A percentile compares a stretch with the other conserved stretches of the same genome.
phyloP scores from a whole-genome alignment of 2,113 vertebrate species.

The Theristicus caerulescens region DNA sequence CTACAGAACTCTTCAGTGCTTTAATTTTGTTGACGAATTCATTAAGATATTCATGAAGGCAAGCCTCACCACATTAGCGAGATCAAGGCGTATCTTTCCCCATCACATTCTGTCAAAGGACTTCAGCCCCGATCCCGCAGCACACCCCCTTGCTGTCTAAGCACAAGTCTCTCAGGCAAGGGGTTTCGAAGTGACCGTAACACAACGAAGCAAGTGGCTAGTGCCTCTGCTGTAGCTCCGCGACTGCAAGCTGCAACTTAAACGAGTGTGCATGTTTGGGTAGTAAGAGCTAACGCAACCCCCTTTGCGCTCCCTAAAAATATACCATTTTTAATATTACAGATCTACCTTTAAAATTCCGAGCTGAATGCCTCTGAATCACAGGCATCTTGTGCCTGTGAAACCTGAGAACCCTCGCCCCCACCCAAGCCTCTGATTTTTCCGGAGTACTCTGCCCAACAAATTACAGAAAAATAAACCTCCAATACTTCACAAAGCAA shows the following conservation, averaged over 20 bases:
- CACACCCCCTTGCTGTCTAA: background rate
- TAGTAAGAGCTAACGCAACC: background rate
- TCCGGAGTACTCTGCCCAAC: constrained; percentile 56
- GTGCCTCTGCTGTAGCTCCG: background rate
- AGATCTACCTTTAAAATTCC: constrained; percentile 47
- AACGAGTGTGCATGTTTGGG: background rate
- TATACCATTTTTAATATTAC: background rate
- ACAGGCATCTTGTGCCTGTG: constrained; percentile 50
- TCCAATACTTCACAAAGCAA: constrained; percentile 56
- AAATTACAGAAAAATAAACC: constrained; percentile 64
- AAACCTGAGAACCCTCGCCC: constrained; percentile 59
- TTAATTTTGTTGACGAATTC: constrained; percentile 63
- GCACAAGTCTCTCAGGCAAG: background rate
- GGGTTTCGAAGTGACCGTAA: background rate
- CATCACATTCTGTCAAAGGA: constrained; percentile 3
- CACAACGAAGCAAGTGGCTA: background rate
- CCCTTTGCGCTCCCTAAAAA: background rate
- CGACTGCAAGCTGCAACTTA: background rate
- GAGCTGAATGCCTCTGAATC: constrained; percentile 50
- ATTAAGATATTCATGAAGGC: constrained; percentile 58
- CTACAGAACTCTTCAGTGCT: constrained; percentile 43
- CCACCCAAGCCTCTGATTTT: constrained; percentile 62
- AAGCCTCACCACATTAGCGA: background rate
- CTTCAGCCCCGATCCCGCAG: background rate
- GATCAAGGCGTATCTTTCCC: constrained; percentile 49